Base-by-base conservation (phyloP, 1,140 invertebrate genomes). In the Drosophila obscura region DNA sequence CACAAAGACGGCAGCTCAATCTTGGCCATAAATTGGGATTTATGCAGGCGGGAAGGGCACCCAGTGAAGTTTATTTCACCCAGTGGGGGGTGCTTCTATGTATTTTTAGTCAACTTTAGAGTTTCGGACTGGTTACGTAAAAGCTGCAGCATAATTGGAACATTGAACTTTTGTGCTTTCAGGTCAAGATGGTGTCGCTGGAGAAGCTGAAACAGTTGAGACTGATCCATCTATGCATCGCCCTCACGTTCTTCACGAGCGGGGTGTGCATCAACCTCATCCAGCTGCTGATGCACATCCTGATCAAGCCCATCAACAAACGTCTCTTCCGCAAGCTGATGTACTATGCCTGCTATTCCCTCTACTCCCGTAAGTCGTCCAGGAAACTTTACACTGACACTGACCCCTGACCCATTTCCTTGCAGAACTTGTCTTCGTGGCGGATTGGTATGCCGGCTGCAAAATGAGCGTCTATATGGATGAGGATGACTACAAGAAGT, bases 361-460 rank as follows among this genome's bases (percentile, higher is more conserved):
- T 97, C 80, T 97, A 97, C 94, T 95, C 95, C 92, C 96, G 97
- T 98, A 95, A 97, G 97, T 97, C 35, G 56, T 39, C 4, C 4
- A 2, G 1, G 13, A 5, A 0, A 9, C 4, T 9, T 3, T 16
- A 43, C 31, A 19, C 19, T 26, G 39, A 28, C 16, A 16, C 5
- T 5, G 4, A 7, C 4, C 13, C 35, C 7, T 1, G 19, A 19
- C 19, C 19, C 8, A 9, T 16, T 48, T n/a, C 3, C 0, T 35
- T 57, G 3, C 92, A 98, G 97, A 99, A 93, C 93, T 98, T 85
- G 96, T 98, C 48, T 98, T 97, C 92, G 93, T 99, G 84, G 95
- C 95, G 60, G 97, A 98, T 93, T 99, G 97, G 97, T 99, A 97
- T 97, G 95, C 97, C 59, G 94, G 94, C 43, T 94, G 95, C 43